phyloP scores from a whole-genome alignment of 2,888 invertebrate species.

The Chymomyza fuscimana region DNA sequence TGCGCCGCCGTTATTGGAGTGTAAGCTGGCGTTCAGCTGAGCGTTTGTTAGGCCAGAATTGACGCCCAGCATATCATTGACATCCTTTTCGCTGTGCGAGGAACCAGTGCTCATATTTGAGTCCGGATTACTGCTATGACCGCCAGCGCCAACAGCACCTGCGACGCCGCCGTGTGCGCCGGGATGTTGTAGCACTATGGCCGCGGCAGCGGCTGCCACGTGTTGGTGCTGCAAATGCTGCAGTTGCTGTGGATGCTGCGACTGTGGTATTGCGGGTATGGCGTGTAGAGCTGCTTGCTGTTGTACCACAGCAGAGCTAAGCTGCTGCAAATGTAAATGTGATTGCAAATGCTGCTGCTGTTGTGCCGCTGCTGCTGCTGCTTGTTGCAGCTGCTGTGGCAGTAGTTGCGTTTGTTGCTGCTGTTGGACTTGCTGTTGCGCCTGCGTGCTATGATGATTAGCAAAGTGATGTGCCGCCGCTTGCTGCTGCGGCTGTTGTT shows the following conservation, averaged over 20 bases:
- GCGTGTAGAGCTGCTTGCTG: constrained; percentile 28
- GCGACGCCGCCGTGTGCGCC: neutral
- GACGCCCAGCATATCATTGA: constrained; percentile 76
- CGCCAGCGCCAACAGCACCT: constrained; percentile 81
- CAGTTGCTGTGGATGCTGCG: constrained; percentile 45
- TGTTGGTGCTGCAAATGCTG: constrained; percentile 41
- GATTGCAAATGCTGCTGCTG: constrained; percentile 51
- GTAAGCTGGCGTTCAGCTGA: constrained; percentile 39
- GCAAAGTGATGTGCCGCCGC: constrained; percentile 28
- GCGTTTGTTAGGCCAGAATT: constrained; percentile 13
- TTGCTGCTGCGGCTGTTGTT: constrained; percentile 52
- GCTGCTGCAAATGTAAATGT: constrained; percentile 45
- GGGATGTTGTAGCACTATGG: constrained; percentile 1
- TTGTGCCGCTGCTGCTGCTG: constrained; percentile 37
- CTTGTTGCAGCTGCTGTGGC: constrained; percentile 47
- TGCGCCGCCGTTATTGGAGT: constrained; percentile 76
- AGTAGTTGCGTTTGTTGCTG: constrained; percentile 55
- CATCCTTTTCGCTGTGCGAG: constrained; percentile 96
- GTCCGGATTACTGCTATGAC: constrained; percentile 89
- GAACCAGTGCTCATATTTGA: constrained; percentile 99
- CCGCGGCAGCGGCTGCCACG: constrained; percentile 44
- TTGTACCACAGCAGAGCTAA: constrained; percentile 23
- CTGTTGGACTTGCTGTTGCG: constrained; percentile 36
- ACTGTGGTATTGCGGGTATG: constrained; percentile 33
- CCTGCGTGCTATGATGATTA: constrained; percentile 19